Evolutionary conservation across 2,797 vertebrate species (phyloP), one percentile per base, ranked within the genome.

Genomic region (Amphiprion clarkii): DNA sequence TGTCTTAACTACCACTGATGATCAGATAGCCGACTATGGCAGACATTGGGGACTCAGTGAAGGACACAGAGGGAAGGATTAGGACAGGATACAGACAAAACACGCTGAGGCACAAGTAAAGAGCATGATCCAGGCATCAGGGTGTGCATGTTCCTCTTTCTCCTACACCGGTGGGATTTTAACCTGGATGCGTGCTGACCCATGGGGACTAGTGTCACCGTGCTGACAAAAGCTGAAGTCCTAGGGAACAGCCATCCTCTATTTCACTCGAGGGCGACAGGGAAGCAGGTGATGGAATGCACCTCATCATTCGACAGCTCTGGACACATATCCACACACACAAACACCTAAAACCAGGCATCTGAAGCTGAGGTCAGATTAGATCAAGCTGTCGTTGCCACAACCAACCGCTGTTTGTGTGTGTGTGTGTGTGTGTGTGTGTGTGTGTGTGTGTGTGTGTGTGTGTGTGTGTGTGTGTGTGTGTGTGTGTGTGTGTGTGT

Each of bases 241-340:
- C 36, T 36, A 27, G 23, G 31, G 65, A 63, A 61, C 68, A 76
- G 69, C 63, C 69, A 57, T 66, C 74, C 61, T 72, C 46, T 78
- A 9, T 70, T 80, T 80, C 78, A 87, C 65, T 73, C 74, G 49
- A 72, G 71, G 60, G 62, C 54, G 79, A 71, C 62, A 75, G 57
- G 55, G 64, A 81, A 81, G 82, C 85, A 87, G 88, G 84, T 88
- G 85, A 90, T 81, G 74, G 78, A 88, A 80, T 64, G 17, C 3
- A 57, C 21, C 55, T 89, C 85, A 84, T 86, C 82, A 42, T 71
- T 85, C 84, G 86, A 21, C 88, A 84, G 85, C 86, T 88, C 78
- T 44, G 70, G 61, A 82, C 85, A 67, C 61, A 27, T 7, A 70
- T 21, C 54, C 76, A 54, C 78, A 87, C 65, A 76, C 56, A 62